These are phyloP conservation scores for Percopsis omiscomaycus DNA, from an alignment of 2,797 vertebrate genomes.

Conservation along the genomic window DNA sequence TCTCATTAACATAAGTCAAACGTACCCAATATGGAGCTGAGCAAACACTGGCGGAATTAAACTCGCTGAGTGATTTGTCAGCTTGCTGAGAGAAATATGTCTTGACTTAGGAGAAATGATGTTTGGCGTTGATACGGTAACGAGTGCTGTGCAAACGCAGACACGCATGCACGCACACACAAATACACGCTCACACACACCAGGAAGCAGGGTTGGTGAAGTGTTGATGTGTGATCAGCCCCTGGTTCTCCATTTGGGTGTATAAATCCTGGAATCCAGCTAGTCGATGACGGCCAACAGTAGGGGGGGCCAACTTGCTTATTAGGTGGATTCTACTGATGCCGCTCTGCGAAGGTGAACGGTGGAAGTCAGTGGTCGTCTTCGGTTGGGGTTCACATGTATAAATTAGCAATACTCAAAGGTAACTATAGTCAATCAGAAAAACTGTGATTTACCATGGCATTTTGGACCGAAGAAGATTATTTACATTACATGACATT, in stretches of 20 bases:
- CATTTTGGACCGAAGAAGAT: too few relatives aligned
- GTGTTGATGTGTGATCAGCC: conserved; percentile 51
- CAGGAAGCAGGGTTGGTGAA: conserved; percentile 33
- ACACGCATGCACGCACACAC: conserved; percentile 13
- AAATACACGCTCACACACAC: conserved; percentile 8
- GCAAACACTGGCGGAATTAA: conserved; percentile 44
- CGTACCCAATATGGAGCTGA: conserved; percentile 29
- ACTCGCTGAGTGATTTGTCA: conserved; percentile 39
- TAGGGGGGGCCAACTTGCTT: too few relatives aligned
- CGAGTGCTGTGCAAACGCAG: conserved; percentile 2
- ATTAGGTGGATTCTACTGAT: too few relatives aligned
- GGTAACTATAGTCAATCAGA: too few relatives aligned
- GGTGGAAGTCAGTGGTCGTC: too few relatives aligned
- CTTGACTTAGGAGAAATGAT: background rate
- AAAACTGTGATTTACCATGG: too few relatives aligned
- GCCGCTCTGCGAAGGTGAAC: too few relatives aligned
- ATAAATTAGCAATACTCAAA: too few relatives aligned
- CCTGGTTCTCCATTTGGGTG: background rate
- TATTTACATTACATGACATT: too few relatives aligned
- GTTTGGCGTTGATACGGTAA: background rate
- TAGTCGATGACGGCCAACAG: too few relatives aligned
- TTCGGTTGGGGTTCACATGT: too few relatives aligned
- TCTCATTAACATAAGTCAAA: conserved; percentile 53
- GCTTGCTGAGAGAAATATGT: conserved; percentile 21
- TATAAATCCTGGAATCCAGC: background rate